Conservation (phyloP, 2,113 vertebrate species). For the Cyrtonyx montezumae region DNA sequence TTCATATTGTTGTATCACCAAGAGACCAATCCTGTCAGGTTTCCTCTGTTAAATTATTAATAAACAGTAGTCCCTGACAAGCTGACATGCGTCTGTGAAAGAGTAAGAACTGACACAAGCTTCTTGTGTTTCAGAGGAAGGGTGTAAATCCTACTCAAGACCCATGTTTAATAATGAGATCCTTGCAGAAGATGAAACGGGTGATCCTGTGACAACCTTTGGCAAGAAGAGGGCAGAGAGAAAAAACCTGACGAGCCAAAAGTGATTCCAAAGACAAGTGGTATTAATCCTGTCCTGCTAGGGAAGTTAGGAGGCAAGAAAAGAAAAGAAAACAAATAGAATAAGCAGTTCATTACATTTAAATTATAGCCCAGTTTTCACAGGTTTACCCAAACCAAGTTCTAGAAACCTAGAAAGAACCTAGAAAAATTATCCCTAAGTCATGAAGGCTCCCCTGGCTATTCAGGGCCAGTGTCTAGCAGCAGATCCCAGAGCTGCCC, state of each 20-base stretch:
- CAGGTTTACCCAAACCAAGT: fast-evolving
- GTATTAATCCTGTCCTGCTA: background rate
- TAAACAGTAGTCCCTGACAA: background rate
- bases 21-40: slow-evolving; percentile 27
- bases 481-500: background rate
- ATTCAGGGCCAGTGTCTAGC: background rate
- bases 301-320: background rate
- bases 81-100: background rate
- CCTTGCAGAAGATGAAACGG: background rate
- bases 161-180: background rate
- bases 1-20: slow-evolving; percentile 24
- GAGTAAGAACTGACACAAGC: slow-evolving; percentile 2
- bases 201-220: background rate
- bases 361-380: background rate
- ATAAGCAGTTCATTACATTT: background rate
- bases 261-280: background rate
- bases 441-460: background rate
- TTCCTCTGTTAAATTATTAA: slow-evolving; percentile 37
- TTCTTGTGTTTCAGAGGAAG: slow-evolving; percentile 6
- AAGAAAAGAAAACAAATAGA: background rate
- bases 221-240: background rate
- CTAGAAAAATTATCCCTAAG: background rate
- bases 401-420: too few species aligned
- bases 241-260: background rate
- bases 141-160: background rate